phyloP scores from a whole-genome alignment of 2,113 vertebrate species.

The Platichthys stellatus region DNA sequence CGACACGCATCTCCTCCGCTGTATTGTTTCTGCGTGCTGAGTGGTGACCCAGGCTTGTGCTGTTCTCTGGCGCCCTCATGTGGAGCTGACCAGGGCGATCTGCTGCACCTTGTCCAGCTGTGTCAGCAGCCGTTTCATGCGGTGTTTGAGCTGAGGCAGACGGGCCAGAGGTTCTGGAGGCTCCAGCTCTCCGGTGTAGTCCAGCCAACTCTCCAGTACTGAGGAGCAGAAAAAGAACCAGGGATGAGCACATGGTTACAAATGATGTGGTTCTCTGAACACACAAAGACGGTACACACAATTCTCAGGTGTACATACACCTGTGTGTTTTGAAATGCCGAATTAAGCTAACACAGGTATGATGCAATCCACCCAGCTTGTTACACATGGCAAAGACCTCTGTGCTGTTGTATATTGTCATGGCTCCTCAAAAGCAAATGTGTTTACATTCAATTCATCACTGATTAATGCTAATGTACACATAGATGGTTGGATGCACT shows the following conservation, averaged over 20 bases:
- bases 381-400: background rate
- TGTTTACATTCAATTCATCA: background rate
- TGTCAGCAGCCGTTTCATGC: conserved; percentile 92
- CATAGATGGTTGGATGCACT: background rate
- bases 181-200: conserved; percentile 96
- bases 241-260: background rate
- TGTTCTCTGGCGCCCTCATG: conserved; percentile 78
- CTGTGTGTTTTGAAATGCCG: background rate
- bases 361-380: background rate
- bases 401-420: background rate
- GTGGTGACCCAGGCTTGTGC: conserved; percentile 27
- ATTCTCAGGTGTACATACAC: background rate
- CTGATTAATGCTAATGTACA: background rate
- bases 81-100: conserved; percentile 87
- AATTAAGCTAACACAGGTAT: background rate
- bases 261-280: background rate
- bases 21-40: conserved; percentile 16
- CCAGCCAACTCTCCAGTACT: conserved; percentile 98
- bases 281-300: background rate
- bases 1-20: background rate
- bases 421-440: background rate
- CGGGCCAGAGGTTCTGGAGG: conserved; percentile 94
- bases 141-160: conserved; percentile 95
- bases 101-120: conserved; percentile 96
- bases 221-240: background rate